Evolutionary conservation across 2,797 vertebrate genomes (phyloP), one percentile per base, ranked within the genome.

Genomic region (Dryobates pubescens): DNA sequence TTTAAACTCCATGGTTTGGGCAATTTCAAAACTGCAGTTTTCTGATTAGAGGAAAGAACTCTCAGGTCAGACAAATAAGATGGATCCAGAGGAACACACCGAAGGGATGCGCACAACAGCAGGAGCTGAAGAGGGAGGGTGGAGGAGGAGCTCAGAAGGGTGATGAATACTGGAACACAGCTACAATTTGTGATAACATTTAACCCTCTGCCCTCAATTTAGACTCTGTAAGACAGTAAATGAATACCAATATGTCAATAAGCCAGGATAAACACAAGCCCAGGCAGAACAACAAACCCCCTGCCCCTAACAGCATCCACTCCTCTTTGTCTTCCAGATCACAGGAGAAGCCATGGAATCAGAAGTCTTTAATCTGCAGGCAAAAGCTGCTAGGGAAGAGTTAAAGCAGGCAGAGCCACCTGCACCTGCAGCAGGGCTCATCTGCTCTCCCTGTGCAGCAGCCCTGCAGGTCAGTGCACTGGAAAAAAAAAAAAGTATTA

Each of bases 151-250:
- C 90, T 90, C 20, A 1, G 24, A 84, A 94, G 82, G 83, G 78
- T 95, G 92, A 96, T 96, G 93, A 93, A 96, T 95, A 94, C 87
- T 92, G 74, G 76, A 93, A 96, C 95, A 97, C 90, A 89, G 94
- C 93, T 92, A 94, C 93, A 89, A 96, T 93, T 92, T 96, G 96
- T 96, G 94, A 89, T 95, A 95, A 95, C 95, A 88, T 96, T 96
- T 97, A 97, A 97, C 96, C 96, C 93, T 78, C 75, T 97, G 96
- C 92, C 96, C 96, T 94, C 94, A 96, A 95, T 96, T 96, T 93
- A 87, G 94, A 83, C 85, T 86, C 92, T 92, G 75, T 67, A 85
- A 95, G 92, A 91, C 86, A 83, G 78, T 96, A 96, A 96, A 97
- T 84, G 92, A 96, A 96, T 94, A 92, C 81, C 93, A 95, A 89